Evolutionary conservation across 2,797 vertebrate species (phyloP), one percentile per base, ranked within the genome.

Genomic region (Jordanella pulchra): DNA sequence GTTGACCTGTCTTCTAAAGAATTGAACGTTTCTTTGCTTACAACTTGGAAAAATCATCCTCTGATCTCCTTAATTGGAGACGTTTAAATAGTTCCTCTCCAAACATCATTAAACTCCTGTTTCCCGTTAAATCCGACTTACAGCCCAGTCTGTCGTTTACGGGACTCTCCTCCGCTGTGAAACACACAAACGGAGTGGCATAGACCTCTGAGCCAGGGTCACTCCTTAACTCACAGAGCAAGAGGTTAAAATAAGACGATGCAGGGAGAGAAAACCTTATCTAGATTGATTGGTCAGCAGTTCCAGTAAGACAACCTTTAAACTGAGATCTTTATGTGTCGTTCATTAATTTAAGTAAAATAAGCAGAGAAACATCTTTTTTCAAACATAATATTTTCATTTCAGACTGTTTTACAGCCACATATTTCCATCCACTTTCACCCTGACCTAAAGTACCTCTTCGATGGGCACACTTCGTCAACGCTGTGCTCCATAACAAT

Each of bases 81-180:
- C 74, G 71, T 91, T 88, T 88, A 75, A 83, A 74, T 53, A 63
- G 80, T 55, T 72, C 68, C 82, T 87, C 78, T 85, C 67, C 79
- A 91, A 90, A 89, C 77, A 79, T 74, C 67, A 69, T 88, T 85
- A 84, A 86, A 68, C 56, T 73, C 80, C 80, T 79, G 78, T 80
- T 88, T 92, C 78, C 83, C 81, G 76, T 75, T 65, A 74, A 83
- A 80, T 51, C 64, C 84, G 77, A 79, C 51, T 48, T 83, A 76
- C 85, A 76, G 77, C 81, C 73, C 76, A 69, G 68, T 50, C 61
- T 21, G 60, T 78, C 56, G 53, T 84, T 84, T 81, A 81, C 61
- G 78, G 83, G 80, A 69, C 64, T 81, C 51, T 81, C 69, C 79
- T 32, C 61, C 60, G 42, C 69, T 13, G 21, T 88, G 79, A 84